A percentile compares a stretch with the other conserved stretches of the same genome.
These are phyloP conservation scores for Patella pellucida DNA, from an alignment of 2,888 invertebrate genomes.

Conservation along the genomic window DNA sequence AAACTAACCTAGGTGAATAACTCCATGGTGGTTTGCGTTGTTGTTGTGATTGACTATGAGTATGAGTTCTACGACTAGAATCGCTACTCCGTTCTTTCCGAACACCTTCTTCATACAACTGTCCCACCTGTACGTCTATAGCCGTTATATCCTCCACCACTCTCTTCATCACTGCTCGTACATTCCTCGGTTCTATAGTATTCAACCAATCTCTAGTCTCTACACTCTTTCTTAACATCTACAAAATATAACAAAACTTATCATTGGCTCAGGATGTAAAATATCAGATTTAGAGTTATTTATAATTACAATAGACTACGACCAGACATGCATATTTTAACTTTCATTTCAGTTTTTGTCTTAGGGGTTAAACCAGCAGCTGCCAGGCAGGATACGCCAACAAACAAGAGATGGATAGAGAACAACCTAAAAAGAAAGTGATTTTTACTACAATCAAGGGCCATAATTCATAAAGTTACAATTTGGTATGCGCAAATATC, in stretches of 20 bases:
- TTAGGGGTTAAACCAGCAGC: too few species aligned
- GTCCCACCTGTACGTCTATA: constrained; percentile 85
- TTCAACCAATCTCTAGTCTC: constrained; percentile 96
- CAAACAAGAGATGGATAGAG: too few species aligned
- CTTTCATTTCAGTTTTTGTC: too few species aligned
- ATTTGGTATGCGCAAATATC: too few species aligned
- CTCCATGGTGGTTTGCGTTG: constrained; percentile 70
- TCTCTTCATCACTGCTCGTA: constrained; percentile 94
- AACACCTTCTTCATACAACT: constrained; percentile 83
- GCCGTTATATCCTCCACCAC: constrained; percentile 93
- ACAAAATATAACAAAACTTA: constrained; percentile 37
- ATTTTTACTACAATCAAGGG: too few species aligned
- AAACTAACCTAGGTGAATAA: constrained; percentile 69
- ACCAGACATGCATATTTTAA: too few species aligned
- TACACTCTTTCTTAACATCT: constrained; percentile 95
- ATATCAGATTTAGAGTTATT: too few species aligned
- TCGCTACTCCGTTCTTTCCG: constrained; percentile 85
- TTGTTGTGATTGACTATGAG: constrained; percentile 71
- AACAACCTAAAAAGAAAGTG: too few species aligned
- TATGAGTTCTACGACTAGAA: constrained; percentile 87
- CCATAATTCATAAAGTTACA: too few species aligned
- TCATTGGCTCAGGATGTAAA: too few species aligned
- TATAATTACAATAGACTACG: too few species aligned
- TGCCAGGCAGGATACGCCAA: too few species aligned
- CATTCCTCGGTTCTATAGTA: constrained; percentile 93